Base-by-base conservation (phyloP, 2,797 vertebrate species). In the Pyrrhura leucotis region DNA sequence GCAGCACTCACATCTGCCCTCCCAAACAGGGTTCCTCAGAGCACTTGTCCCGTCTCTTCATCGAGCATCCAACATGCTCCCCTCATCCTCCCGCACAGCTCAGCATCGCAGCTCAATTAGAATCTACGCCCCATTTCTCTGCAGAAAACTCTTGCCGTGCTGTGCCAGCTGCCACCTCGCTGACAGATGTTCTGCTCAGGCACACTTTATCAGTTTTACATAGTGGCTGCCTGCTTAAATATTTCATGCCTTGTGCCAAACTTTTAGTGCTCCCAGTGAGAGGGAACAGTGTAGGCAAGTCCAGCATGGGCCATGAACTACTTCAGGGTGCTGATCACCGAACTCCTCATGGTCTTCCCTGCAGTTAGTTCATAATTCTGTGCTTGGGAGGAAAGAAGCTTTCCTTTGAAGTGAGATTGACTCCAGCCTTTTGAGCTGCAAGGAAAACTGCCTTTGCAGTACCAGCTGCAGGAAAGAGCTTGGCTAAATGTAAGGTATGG, bases 151-250 rank as follows among this genome's bases (percentile, higher is more conserved):
- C 54, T 73, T 88, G 71, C 77, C 0, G 3, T 88, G 82, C 48
- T 93, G 74, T 92, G 51, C 94, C 91, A 89, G 89, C 89, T 97
- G 91, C 94, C 97, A 95, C 89, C 90, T 89, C 54, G 0, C 68
- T 74, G 69, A 91, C 97, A 97, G 97, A 97, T 97, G 97, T 94
- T 95, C 66, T 78, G 42, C 77, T 95, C 58, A 54, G 72, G 85
- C 71, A 69, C 71, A 26, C 51, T 53, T 77, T 59, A 20, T 79
- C 72, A 28, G 81, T 96, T 88, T 65, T 73, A 66, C 92, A 44
- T 9, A 74, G 71, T 28, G 58, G 74, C 83, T 96, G 80, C 72
- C 89, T 89, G 77, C 40, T 73, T 61, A 66, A 61, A 80, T 73
- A 62, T 93, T 91, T 77, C 33, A 63, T 0, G 1, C 72, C 82